These are phyloP conservation scores for Onthophagus sagittarius DNA, from an alignment of 2,888 invertebrate genomes.

Conservation along the genomic window DNA sequence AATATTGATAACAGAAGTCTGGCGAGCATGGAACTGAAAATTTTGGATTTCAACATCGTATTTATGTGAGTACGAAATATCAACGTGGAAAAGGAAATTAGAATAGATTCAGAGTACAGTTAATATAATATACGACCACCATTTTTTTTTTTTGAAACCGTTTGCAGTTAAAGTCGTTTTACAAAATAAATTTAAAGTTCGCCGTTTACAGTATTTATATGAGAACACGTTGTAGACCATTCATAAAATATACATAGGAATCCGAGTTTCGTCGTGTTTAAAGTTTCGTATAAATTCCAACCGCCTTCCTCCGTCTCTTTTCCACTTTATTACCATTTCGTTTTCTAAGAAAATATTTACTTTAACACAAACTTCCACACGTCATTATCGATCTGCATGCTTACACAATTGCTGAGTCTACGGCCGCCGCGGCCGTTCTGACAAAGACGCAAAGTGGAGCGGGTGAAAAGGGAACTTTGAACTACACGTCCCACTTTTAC, in stretches of 20 bases:
- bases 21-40: no score
- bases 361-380: background rate
- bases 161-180: no score
- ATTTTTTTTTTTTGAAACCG: no score
- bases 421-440: background rate
- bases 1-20: no score
- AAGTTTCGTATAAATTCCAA: background rate
- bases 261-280: no score
- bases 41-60: no score
- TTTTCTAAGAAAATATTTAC: no score
- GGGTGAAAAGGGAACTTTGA: background rate
- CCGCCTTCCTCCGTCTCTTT: background rate
- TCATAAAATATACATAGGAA: no score
- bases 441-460: background rate
- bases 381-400: background rate
- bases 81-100: no score
- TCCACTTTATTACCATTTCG: background rate
- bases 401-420: background rate
- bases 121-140: no score
- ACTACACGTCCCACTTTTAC: slow-evolving; percentile 2
- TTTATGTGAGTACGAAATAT: no score
- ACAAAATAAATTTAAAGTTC: background rate
- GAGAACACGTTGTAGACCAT: background rate
- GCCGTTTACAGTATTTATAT: background rate
- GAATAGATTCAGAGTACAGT: no score